phyloP scores from a whole-genome alignment of 2,888 invertebrate genomes.

The Sipha maydis region DNA sequence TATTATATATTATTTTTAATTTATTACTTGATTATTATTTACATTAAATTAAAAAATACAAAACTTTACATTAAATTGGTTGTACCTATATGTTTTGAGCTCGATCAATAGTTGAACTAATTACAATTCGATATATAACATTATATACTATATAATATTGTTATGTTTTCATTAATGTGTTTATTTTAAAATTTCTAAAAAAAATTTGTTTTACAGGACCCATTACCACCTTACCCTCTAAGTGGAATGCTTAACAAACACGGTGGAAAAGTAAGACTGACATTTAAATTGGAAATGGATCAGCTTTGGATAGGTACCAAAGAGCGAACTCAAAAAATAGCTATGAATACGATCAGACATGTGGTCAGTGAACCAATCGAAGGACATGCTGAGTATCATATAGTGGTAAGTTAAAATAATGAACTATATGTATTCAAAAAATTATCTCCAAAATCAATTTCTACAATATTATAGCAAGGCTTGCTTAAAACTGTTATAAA shows the following conservation, averaged over 20 bases:
- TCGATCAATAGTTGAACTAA: no score
- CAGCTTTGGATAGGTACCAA: slow-evolving; percentile 93
- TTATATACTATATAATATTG: no score
- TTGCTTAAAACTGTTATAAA: no score
- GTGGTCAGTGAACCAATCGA: slow-evolving; percentile 84
- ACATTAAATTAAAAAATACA: no score
- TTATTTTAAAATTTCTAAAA: not conserved
- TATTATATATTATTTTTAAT: no score
- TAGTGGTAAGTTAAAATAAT: slow-evolving; percentile 76
- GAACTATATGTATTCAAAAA: not conserved
- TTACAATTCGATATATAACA: no score
- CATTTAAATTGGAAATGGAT: slow-evolving; percentile 90
- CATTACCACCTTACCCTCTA: slow-evolving; percentile 82
- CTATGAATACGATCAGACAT: slow-evolving; percentile 89
- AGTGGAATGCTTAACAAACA: slow-evolving; percentile 91
- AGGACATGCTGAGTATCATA: slow-evolving; percentile 89
- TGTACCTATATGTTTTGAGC: no score
- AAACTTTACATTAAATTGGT: no score
- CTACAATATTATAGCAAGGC: not conserved
- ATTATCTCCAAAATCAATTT: not conserved
- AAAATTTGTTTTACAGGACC: slow-evolving; percentile 71
- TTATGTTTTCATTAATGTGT: not conserved
- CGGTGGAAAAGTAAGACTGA: slow-evolving; percentile 88
- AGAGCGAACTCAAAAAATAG: slow-evolving; percentile 90
- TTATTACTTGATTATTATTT: no score